phyloP scores from a whole-genome alignment of 2,113 vertebrate genomes.

The Miniopterus natalensis region DNA sequence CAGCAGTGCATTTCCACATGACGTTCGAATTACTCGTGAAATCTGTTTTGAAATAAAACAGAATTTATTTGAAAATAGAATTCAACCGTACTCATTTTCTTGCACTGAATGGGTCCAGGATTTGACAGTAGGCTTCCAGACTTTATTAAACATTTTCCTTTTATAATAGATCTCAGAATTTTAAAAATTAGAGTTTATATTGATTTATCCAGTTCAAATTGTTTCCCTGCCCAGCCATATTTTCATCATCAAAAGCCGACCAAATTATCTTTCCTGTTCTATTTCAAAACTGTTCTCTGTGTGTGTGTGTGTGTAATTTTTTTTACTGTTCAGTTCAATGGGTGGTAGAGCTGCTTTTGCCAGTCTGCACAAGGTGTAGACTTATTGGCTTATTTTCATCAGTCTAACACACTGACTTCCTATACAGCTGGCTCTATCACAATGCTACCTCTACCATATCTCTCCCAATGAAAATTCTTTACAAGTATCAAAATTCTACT shows the following conservation, averaged over 20 bases:
- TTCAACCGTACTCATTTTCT: not conserved
- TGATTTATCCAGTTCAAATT: not conserved
- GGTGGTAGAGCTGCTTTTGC: not conserved
- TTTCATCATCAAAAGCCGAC: not conserved
- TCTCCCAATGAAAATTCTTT: not conserved
- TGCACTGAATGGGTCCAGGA: not conserved
- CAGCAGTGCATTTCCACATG: conserved; percentile 90
- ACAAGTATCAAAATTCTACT: not conserved
- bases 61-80: not conserved
- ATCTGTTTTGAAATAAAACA: conserved; percentile 83
- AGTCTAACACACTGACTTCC: not conserved
- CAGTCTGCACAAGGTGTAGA: not conserved
- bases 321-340: not conserved
- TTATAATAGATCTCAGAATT: not conserved
- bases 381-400: not conserved
- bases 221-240: not conserved
- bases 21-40: conserved; percentile 89
- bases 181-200: not conserved
- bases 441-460: not conserved
- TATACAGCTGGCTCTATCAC: not conserved
- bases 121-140: not conserved
- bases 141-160: not conserved
- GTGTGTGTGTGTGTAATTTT: not conserved
- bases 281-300: not conserved
- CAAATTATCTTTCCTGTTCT: not conserved